phyloP scores from a whole-genome alignment of 2,797 vertebrate genomes.

The Streptopelia turtur region DNA sequence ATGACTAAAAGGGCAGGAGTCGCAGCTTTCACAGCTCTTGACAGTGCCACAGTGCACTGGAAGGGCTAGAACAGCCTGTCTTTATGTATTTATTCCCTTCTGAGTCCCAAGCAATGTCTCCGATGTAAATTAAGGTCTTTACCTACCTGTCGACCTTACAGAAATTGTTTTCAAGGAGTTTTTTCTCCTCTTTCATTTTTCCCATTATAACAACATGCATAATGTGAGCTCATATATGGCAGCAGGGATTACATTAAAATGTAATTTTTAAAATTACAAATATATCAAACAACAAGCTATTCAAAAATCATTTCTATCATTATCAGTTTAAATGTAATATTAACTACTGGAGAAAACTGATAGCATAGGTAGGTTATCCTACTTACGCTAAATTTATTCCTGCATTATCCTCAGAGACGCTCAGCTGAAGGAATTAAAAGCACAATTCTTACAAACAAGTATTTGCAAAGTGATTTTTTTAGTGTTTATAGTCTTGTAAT shows the following conservation, averaged over 20 bases:
- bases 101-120: background rate
- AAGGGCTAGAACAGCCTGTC: background rate
- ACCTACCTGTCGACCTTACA: background rate
- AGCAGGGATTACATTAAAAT: conserved; percentile 26
- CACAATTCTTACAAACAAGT: background rate
- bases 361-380: background rate
- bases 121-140: conserved; percentile 36
- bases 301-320: conserved; percentile 11
- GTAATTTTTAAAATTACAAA: background rate
- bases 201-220: background rate
- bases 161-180: conserved; percentile 18
- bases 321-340: conserved; percentile 12
- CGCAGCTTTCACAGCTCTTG: background rate
- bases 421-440: conserved; percentile 37
- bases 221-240: background rate
- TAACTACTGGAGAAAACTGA: background rate
- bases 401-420: background rate
- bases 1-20: background rate
- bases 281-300: background rate
- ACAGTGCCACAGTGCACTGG: background rate
- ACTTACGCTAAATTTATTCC: background rate
- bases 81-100: background rate
- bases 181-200: background rate
- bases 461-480: conserved; percentile 47
- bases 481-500: conserved; percentile 6